phyloP scores from a whole-genome alignment of 2,888 invertebrate genomes.

The Eulithis testata region DNA sequence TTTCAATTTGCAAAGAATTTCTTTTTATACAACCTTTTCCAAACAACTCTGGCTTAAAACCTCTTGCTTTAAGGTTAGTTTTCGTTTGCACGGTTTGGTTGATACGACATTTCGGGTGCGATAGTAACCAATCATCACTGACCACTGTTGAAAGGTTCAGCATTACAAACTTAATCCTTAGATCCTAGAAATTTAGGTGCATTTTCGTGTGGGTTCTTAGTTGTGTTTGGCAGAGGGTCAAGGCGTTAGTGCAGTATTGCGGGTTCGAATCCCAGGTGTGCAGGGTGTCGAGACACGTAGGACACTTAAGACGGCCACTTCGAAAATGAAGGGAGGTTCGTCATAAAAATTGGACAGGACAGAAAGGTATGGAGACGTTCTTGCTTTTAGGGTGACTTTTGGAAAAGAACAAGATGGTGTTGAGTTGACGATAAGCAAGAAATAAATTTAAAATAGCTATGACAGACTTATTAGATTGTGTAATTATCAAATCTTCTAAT shows the following conservation, averaged over 20 bases:
- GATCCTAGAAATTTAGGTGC: conserved; percentile 39
- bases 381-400: conserved; percentile 14
- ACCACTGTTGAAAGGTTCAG: conserved; percentile 54
- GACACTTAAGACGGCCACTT: conserved; percentile 80
- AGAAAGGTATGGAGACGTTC: conserved; percentile 55
- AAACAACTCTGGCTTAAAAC: conserved; percentile 36
- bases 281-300: conserved; percentile 77
- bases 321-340: conserved; percentile 81
- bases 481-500: too few species aligned
- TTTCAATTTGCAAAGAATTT: conserved; percentile 78
- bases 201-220: conserved; percentile 43
- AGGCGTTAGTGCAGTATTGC: conserved; percentile 76
- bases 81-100: conserved; percentile 39
- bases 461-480: too few species aligned
- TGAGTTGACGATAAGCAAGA: background rate
- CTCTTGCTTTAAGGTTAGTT: conserved; percentile 42
- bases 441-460: too few species aligned
- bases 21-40: conserved; percentile 46
- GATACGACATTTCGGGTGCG: conserved; percentile 53
- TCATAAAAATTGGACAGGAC: conserved; percentile 82
- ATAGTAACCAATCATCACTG: conserved; percentile 72
- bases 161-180: conserved; percentile 47
- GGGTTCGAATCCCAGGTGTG: conserved; percentile 84
- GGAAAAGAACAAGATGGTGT: background rate
- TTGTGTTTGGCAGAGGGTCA: conserved; percentile 65